Evolutionary conservation across 2,888 invertebrate genomes (phyloP).

Genomic region (Scaptomyza reducta): DNA sequence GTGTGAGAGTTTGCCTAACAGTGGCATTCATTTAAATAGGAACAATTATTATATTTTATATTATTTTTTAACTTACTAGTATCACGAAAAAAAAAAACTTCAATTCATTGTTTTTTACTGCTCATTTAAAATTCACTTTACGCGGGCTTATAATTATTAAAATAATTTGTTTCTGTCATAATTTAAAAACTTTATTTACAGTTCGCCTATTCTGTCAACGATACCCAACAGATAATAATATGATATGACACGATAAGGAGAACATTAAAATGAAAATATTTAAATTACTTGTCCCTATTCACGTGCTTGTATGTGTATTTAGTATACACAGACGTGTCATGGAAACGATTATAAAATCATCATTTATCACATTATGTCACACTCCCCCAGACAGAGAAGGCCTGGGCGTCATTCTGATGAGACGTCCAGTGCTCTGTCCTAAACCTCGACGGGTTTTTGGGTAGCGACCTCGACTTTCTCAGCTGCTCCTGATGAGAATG

Average conservation of each 20-base stretch:
- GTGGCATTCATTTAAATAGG: neutral
- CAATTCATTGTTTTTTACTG: no score
- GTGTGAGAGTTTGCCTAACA: neutral
- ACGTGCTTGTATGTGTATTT: neutral
- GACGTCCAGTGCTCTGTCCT: constrained; percentile 27
- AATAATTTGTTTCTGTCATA: no score
- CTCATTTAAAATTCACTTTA: no score
- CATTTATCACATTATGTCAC: constrained; percentile 81
- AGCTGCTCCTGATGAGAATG: constrained; percentile 22
- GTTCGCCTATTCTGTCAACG: no score
- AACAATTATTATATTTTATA: neutral
- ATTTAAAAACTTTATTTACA: no score
- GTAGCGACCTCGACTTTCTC: constrained; percentile 11
- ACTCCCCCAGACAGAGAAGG: constrained; percentile 30
- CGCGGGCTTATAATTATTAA: no score
- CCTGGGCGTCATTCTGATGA: constrained; percentile 53
- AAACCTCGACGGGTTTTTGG: constrained; percentile 29
- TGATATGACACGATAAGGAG: neutral
- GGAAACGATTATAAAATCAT: constrained; percentile 79
- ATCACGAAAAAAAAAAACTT: no score
- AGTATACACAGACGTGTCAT: constrained; percentile 19
- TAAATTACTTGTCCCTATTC: neutral
- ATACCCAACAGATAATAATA: no score
- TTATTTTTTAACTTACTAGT: no score
- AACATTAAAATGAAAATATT: neutral